These are phyloP conservation scores for Tonatia bakeri DNA, from an alignment of 2,113 vertebrate species.

Conservation along the genomic window DNA sequence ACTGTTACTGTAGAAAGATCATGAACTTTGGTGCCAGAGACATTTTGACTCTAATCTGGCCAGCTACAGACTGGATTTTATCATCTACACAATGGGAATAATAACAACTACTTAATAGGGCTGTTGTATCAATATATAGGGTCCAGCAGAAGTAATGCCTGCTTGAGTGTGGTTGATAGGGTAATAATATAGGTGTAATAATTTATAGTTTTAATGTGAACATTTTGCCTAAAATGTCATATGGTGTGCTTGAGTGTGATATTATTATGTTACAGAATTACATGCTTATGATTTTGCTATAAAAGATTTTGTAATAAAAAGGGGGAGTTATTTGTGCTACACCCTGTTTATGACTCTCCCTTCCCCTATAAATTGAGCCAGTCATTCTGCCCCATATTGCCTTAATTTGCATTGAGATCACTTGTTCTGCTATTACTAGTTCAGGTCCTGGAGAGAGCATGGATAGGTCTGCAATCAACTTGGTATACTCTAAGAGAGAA, in stretches of 20 bases:
- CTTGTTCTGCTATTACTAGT: neutral
- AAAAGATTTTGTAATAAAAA: too few relatives aligned
- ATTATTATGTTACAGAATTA: too few relatives aligned
- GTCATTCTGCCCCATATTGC: neutral
- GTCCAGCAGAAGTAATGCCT: too few relatives aligned
- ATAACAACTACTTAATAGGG: neutral
- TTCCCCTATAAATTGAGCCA: neutral
- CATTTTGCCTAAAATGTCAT: too few relatives aligned
- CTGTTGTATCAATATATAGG: neutral
- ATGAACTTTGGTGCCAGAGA: neutral
- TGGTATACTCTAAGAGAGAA: neutral
- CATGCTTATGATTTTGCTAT: too few relatives aligned
- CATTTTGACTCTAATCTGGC: neutral
- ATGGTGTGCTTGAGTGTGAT: too few relatives aligned
- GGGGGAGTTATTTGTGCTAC: too few relatives aligned
- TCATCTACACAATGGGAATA: neutral
- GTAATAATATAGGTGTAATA: too few relatives aligned
- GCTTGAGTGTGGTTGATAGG: too few relatives aligned
- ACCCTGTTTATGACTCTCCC: neutral
- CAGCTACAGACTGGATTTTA: neutral
- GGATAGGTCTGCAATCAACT: neutral
- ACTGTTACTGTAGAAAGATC: neutral
- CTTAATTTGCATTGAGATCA: neutral
- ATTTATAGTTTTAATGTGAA: too few relatives aligned
- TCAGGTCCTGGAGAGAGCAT: neutral